phyloP scores from a whole-genome alignment of 2,113 vertebrate genomes.

The Myotis lucifugus region DNA sequence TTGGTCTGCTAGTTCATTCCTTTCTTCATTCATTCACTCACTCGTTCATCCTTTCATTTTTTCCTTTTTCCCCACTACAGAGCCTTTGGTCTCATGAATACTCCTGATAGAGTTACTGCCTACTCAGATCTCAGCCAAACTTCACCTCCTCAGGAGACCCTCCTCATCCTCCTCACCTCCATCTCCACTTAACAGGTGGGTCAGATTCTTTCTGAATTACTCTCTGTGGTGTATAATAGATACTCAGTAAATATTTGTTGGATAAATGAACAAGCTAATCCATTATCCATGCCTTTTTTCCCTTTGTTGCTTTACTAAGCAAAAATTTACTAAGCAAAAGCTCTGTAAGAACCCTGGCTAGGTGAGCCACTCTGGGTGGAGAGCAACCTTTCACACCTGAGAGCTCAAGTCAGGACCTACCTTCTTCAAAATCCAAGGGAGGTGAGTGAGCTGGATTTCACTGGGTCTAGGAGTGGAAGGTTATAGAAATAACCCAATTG shows the following conservation, averaged over 20 bases:
- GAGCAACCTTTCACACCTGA: background rate
- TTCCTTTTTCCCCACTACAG: background rate
- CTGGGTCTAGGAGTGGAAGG: background rate
- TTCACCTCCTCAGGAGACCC: background rate
- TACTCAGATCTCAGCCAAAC: background rate
- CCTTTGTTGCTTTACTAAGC: constrained; percentile 44
- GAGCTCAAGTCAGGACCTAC: background rate
- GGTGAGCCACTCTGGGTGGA: background rate
- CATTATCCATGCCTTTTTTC: background rate
- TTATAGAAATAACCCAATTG: background rate
- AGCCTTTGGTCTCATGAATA: background rate
- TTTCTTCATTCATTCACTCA: background rate
- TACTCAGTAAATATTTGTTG: constrained; percentile 12
- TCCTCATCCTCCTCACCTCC: background rate
- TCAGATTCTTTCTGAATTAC: background rate
- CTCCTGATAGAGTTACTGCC: background rate
- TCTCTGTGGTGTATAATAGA: background rate
- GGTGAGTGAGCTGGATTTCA: background rate
- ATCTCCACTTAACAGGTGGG: background rate
- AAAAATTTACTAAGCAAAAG: constrained; percentile 42
- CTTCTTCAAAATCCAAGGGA: background rate
- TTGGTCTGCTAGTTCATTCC: background rate
- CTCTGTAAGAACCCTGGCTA: background rate
- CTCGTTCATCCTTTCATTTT: background rate
- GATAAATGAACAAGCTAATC: constrained; percentile 35